A percentile compares a stretch with the other conserved stretches of the same genome.
Conservation (phyloP, 2,888 invertebrate species). For the Ormyrus pomaceus region DNA sequence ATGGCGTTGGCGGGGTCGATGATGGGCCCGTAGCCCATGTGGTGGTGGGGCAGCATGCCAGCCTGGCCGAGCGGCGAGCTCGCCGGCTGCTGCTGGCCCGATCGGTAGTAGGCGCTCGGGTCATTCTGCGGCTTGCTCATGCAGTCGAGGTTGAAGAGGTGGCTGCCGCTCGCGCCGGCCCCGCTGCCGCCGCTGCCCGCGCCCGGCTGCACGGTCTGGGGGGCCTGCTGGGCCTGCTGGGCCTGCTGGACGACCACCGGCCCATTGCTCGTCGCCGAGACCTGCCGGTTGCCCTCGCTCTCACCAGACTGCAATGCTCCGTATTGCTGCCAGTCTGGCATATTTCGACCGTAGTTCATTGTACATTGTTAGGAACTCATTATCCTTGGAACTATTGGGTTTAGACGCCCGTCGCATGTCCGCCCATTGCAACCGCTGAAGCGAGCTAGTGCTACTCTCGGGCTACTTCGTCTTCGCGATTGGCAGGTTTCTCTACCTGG, state of each 20-base stretch:
- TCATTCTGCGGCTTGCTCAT: conserved; percentile 39
- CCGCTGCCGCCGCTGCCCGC: conserved; percentile 1
- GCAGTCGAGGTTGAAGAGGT: conserved; percentile 40
- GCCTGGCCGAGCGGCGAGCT: conserved; percentile 27
- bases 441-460: no score
- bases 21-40: conserved; percentile 18
- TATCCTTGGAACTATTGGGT: not conserved
- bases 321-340: conserved; percentile 75
- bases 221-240: conserved; percentile 1
- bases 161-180: conserved; percentile 1
- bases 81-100: conserved; percentile 18
- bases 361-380: conserved; percentile 68
- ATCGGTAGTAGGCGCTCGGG: conserved; percentile 18
- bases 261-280: conserved; percentile 10
- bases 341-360: conserved; percentile 73
- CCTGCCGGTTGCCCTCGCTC: conserved; percentile 60
- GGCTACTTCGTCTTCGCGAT: no score
- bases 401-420: no score
- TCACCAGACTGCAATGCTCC: conserved; percentile 68
- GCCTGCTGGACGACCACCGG: conserved; percentile 11
- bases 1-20: conserved; percentile 62
- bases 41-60: not conserved
- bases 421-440: no score
- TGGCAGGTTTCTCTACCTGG: no score
- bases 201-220: conserved; percentile 2